Conservation (phyloP, 2,888 invertebrate species). For the Eurytoma californica region DNA sequence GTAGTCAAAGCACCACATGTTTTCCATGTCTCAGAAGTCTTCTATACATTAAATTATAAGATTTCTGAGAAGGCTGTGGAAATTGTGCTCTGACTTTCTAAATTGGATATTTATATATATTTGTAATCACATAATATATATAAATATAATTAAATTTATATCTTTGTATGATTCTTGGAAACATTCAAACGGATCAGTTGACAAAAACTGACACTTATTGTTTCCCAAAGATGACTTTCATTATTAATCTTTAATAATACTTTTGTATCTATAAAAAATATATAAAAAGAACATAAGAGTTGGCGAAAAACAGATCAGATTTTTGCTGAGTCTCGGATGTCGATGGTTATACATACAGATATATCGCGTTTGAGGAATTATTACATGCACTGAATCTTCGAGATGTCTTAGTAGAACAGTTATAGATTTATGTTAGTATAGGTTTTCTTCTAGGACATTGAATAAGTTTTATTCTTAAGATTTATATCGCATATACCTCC, state of each 20-base stretch:
- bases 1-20: slow-evolving; percentile 42
- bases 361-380: slow-evolving; percentile 24
- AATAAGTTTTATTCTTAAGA: slow-evolving; percentile 44
- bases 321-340: slow-evolving; percentile 7
- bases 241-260: slow-evolving; percentile 40
- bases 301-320: slow-evolving; percentile 32
- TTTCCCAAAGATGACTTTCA: slow-evolving; percentile 46
- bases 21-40: slow-evolving; percentile 49
- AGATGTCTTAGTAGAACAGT: slow-evolving; percentile 28
- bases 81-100: slow-evolving; percentile 41
- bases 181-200: slow-evolving; percentile 32
- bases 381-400: slow-evolving; percentile 2
- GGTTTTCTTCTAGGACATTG: slow-evolving; percentile 38
- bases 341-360: background rate
- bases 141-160: slow-evolving; percentile 43
- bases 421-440: slow-evolving; percentile 39
- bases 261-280: slow-evolving; percentile 43
- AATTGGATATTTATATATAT: slow-evolving; percentile 29
- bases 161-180: slow-evolving; percentile 53
- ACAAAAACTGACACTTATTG: slow-evolving; percentile 30
- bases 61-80: slow-evolving; percentile 44
- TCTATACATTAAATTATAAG: slow-evolving; percentile 27
- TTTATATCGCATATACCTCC: slow-evolving; percentile 44
- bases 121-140: slow-evolving; percentile 40
- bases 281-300: slow-evolving; percentile 42